Base-by-base conservation (phyloP, 2,888 invertebrate species). In the Tromatobia lineatoria region DNA sequence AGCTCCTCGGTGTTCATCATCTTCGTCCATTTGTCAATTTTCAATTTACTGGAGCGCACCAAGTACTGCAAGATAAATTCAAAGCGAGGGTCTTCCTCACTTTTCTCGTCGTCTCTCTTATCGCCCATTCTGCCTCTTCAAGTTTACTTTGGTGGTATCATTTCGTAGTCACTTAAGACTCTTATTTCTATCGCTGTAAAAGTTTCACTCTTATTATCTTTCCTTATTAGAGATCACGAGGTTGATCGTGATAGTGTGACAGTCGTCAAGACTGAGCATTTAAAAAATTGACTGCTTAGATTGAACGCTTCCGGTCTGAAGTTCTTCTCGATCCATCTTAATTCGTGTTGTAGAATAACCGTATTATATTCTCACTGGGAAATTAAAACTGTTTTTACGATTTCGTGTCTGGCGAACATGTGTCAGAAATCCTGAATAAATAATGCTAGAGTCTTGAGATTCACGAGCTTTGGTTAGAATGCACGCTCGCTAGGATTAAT, bases 11-110 rank as follows among this genome's bases (percentile, higher is more conserved):
- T 94, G 57, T 95, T 94, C 87, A 98, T 96, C 96, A 98, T 97
- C 94, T 98, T 98, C 69, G 94, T 93, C 98, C 98, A 99, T 95
- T 97, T 97, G 86, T 99, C 99, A 79, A 96, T 94, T 94, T 98
- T 99, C 85, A 98, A 94, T 91, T 97, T 97, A 88, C 98, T 95
- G 10, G 97, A 95, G 91, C 96, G 96, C 29, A 96, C 93, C 52
- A 97, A 94, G 92, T 96, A 98, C 91, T 96, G 96, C 75, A 96
- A 95, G 77, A 99, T 95, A 93, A 97, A 98, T 88, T 97, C 97
- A 82, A 98, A 94, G 29, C 98, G 95, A 71, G 95, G 94, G 94
- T 98, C 98, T 69, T 95, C 94, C 1, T 95, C 95, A 20, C 90
- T 91, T 91, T 91, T 92, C n/a, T 93, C 93, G 0, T 92, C 91